Evolutionary conservation across 1,140 invertebrate genomes (phyloP).

Genomic region (Pseudoatta argentina): DNA sequence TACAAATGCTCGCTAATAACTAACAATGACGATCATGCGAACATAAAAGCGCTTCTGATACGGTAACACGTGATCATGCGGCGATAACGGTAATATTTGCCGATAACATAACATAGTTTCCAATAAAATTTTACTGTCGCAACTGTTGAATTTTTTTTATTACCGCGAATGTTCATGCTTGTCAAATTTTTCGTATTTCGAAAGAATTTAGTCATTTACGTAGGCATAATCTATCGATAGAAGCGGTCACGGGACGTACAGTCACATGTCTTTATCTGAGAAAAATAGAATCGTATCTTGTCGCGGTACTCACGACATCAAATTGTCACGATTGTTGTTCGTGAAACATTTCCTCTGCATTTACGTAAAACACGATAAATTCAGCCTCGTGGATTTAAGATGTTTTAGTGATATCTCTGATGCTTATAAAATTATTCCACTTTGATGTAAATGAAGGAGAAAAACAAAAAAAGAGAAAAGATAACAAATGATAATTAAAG

Average conservation of each 20-base stretch:
- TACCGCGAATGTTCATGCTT: too few relatives aligned
- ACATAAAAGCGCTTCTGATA: neutral
- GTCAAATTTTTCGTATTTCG: neutral
- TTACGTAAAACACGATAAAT: constrained; percentile 23
- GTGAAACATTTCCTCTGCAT: constrained; percentile 37
- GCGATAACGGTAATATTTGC: neutral
- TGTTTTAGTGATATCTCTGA: neutral
- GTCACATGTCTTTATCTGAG: constrained; percentile 65
- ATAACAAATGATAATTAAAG: neutral
- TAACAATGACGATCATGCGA: neutral
- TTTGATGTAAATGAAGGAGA: neutral
- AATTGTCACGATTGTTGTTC: constrained; percentile 68
- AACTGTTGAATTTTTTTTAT: neutral
- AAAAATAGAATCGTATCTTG: constrained; percentile 68
- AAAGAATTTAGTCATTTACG: neutral
- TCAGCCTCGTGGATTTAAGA: neutral
- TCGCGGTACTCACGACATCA: constrained; percentile 34
- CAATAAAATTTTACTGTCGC: neutral
- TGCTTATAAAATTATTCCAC: neutral
- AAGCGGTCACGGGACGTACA: constrained; percentile 31
- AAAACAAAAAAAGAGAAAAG: neutral
- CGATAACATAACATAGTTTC: constrained; percentile 1
- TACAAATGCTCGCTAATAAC: neutral
- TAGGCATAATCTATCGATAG: constrained; percentile 68
- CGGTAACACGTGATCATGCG: neutral